Evolutionary conservation across 1,140 invertebrate genomes (phyloP), one percentile per base, ranked within the genome.

Genomic region (Vollenhovia emeryi): DNA sequence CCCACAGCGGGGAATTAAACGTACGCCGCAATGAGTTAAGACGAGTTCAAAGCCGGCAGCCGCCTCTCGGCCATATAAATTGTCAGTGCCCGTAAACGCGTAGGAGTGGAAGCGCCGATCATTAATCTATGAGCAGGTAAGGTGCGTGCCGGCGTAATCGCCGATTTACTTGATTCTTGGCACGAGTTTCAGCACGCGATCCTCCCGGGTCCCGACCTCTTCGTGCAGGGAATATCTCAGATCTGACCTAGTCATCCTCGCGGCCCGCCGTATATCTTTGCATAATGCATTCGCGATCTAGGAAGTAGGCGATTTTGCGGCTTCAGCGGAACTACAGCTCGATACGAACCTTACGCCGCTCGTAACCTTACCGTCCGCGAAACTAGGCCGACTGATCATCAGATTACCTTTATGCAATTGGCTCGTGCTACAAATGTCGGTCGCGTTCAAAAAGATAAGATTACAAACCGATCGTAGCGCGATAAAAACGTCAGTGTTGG

Each of bases 231-330:
- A 48, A 60, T 89, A 90, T 92, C 89, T 85, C 13, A 33, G 64
- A 92, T 91, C 91, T 91, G 91, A 91, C 91, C 91, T 79, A 86
- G 91, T 91, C 91, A 91, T 69, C 69, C 75, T 59, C 48, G 48
- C 13, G n/a, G 27, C 15, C 57, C 21, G 24, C 15, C 40, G 62
- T 73, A 82, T 86, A 50, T 82, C 66, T 84, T 74, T 24, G 18
- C 66, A 40, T 79, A 57, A n/a, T n/a, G n/a, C 55, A 68, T 55
- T 60, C 50, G 48, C 82, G 73, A 71, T 18, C 64, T 11, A 78
- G 33, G 64, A 88, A 88, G 69, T 76, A 88, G 73, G 87, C 62
- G 52, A 88, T 78, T 88, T 86, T 82, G 87, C 36, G 83, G 62
- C 85, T 85, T 76, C 76, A 50, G 71, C 87, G 79, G 71, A 89